Conservation (phyloP, 2,888 invertebrate genomes). For the Trissolcus japonicus region DNA sequence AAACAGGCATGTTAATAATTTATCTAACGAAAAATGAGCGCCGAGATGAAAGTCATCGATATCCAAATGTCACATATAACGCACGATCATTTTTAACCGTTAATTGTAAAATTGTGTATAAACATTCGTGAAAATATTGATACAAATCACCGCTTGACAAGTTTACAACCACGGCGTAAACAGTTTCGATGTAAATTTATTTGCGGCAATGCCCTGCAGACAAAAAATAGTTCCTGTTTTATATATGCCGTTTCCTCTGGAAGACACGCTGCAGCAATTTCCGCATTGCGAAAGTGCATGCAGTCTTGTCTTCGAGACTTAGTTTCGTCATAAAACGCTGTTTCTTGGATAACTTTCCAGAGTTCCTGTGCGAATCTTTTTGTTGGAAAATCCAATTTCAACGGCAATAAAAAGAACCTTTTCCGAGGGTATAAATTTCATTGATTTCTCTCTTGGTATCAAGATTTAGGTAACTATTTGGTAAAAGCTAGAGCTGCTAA, state of each 20-base stretch:
- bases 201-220: background rate
- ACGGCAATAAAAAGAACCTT: background rate
- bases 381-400: conserved; percentile 1
- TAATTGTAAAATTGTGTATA: conserved; percentile 5
- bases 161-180: background rate
- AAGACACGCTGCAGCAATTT: conserved; percentile 27
- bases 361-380: too few relatives aligned
- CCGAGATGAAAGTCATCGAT: conserved; percentile 49
- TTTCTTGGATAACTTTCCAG: conserved; percentile 19
- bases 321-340: conserved; percentile 31
- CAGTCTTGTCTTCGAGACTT: conserved; percentile 5
- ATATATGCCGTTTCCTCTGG: conserved; percentile 22
- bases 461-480: conserved; percentile 3
- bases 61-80: conserved; percentile 29
- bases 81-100: conserved; percentile 12
- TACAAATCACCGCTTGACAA: conserved; percentile 3
- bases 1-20: conserved; percentile 30
- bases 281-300: conserved; percentile 33
- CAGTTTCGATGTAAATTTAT: conserved; percentile 6
- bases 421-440: too few relatives aligned
- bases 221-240: conserved; percentile 21
- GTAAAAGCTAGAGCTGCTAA: background rate
- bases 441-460: background rate
- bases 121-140: background rate
- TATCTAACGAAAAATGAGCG: conserved; percentile 37